phyloP scores from a whole-genome alignment of 2,113 vertebrate species.

The Melanostigma gelatinosum region DNA sequence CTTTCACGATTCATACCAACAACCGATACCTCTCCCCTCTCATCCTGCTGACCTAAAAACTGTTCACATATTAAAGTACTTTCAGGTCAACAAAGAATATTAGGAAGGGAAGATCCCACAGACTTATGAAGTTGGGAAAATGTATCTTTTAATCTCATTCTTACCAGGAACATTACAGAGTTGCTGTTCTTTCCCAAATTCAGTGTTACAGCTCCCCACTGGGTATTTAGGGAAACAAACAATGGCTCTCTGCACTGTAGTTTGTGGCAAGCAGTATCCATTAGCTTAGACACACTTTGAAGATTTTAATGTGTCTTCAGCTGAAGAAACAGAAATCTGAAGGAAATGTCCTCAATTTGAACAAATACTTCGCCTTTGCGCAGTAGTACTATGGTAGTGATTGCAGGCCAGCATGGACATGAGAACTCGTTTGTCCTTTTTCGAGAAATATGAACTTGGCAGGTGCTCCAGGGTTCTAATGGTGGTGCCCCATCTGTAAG shows the following conservation, averaged over 20 bases:
- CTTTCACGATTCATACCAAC: conserved; percentile 8
- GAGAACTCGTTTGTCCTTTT: background rate
- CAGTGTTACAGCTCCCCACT: background rate
- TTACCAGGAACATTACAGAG: background rate
- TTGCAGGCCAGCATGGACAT: conserved; percentile 18
- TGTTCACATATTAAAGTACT: background rate
- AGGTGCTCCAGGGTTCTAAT: conserved; percentile 70
- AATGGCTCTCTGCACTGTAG: background rate
- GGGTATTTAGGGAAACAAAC: background rate
- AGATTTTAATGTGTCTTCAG: background rate
- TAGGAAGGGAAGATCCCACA: background rate
- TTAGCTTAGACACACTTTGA: background rate
- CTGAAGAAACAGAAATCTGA: too few species aligned
- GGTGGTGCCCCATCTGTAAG: conserved; percentile 55
- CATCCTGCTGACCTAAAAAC: background rate
- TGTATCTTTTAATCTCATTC: background rate
- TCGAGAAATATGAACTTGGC: conserved; percentile 15
- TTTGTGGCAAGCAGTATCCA: background rate
- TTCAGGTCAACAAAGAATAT: background rate
- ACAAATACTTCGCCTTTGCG: background rate
- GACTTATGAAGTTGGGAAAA: background rate
- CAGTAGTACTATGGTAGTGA: background rate
- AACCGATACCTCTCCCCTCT: conserved; percentile 8
- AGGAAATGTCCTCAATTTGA: background rate
- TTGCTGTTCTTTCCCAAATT: background rate